Evolutionary conservation across 1,140 invertebrate genomes (phyloP).

Genomic region (Monomorium pharaonis): DNA sequence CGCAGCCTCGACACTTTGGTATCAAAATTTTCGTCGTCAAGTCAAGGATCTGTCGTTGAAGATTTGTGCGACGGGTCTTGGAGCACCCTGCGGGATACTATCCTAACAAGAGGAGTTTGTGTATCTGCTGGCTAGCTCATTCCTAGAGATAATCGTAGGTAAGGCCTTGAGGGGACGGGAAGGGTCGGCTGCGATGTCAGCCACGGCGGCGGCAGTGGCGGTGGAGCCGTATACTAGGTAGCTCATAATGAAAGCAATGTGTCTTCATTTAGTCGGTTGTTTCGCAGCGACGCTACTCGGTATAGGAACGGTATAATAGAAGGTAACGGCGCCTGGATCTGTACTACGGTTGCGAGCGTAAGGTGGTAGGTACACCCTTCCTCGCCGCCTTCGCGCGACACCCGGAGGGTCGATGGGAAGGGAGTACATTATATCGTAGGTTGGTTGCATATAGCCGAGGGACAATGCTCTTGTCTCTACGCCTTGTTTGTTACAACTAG

Average conservation of each 20-base stretch:
- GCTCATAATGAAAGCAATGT: conserved; percentile 81
- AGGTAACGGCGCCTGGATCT: conserved; percentile 74
- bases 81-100: background rate
- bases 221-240: conserved; percentile 61
- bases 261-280: conserved; percentile 80
- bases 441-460: conserved; percentile 59
- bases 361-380: conserved; percentile 38
- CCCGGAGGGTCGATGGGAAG: conserved; percentile 15
- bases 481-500: conserved; percentile 72
- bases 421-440: conserved; percentile 58
- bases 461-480: conserved; percentile 74
- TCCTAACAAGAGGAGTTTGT: conserved; percentile 45
- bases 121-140: conserved; percentile 41
- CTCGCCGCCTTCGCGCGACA: background rate
- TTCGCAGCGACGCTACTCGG: conserved; percentile 64
- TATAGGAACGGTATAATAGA: conserved; percentile 75
- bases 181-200: conserved; percentile 41
- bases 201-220: background rate
- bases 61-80: background rate
- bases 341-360: conserved; percentile 48
- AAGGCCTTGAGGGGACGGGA: conserved; percentile 10
- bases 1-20: background rate
- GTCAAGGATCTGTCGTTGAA: conserved; percentile 2
- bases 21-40: background rate
- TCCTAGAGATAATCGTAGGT: conserved; percentile 51